A percentile compares a stretch with the other conserved stretches of the same genome.
These are phyloP conservation scores for Corydoras sp. DNA, from an alignment of 2,113 vertebrate species.

Conservation along the genomic window DNA sequence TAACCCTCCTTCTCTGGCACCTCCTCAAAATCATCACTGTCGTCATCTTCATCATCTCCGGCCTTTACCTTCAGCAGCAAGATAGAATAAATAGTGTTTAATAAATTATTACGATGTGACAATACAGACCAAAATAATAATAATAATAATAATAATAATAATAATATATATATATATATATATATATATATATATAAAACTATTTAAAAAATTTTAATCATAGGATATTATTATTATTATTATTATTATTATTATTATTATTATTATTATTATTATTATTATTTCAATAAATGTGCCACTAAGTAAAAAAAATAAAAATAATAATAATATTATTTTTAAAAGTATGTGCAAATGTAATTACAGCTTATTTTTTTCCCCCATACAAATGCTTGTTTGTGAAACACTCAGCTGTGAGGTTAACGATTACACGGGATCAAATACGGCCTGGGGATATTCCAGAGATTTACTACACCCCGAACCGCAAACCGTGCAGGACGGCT, in stretches of 20 bases:
- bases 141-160: too few relatives aligned
- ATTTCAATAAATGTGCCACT: too few relatives aligned
- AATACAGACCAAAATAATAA: neutral
- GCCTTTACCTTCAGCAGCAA: conserved; percentile 56
- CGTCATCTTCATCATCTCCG: conserved; percentile 51
- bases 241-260: too few relatives aligned
- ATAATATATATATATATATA: too few relatives aligned
- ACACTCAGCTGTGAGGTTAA: conserved; percentile 33
- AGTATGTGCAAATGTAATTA: too few relatives aligned
- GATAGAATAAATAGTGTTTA: neutral
- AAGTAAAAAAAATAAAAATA: too few relatives aligned
- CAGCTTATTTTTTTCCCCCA: too few relatives aligned
- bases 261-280: too few relatives aligned
- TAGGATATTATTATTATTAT: too few relatives aligned
- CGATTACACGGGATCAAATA: conserved; percentile 20
- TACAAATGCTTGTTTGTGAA: conserved; percentile 26
- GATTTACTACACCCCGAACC: conserved; percentile 44
- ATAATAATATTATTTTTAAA: too few relatives aligned
- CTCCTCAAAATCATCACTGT: conserved; percentile 82
- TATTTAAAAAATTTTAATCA: too few relatives aligned
- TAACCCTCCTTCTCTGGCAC: conserved; percentile 95
- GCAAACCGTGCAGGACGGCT: conserved; percentile 43
- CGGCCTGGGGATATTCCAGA: conserved; percentile 31
- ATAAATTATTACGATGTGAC: neutral
- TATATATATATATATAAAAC: too few relatives aligned